Percentiles rank a stretch among this genome's conserved stretches.
phyloP scores from a whole-genome alignment of 2,888 invertebrate species.

The Osmoderma eremita region DNA sequence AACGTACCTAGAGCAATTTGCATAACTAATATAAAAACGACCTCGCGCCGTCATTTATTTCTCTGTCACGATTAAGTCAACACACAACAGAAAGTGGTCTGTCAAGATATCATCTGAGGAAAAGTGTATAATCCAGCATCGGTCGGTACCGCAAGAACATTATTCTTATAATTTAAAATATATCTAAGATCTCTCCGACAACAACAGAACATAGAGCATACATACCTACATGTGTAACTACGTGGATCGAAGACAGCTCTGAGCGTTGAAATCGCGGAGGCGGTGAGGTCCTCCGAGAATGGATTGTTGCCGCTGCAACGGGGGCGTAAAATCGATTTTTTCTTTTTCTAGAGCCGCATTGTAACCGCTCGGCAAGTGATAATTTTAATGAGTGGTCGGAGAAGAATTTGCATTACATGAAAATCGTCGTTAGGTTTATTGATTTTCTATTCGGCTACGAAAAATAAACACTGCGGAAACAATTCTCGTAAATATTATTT shows the following conservation, averaged over 20 bases:
- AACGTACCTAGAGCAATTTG: constrained; percentile 11
- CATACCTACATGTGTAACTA: constrained; percentile 20
- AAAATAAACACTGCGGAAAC: constrained; percentile 6
- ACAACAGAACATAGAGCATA: constrained; percentile 14
- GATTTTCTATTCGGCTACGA: constrained; percentile 2
- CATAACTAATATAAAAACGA: constrained; percentile 30
- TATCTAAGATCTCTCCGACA: constrained; percentile 27
- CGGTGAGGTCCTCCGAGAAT: constrained; percentile 19
- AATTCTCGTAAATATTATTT: constrained; percentile 13
- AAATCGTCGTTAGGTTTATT: constrained; percentile 8
- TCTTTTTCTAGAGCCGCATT: not conserved
- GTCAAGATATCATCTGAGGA: constrained; percentile 27
- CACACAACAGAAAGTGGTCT: constrained; percentile 26
- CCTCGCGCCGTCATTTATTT: constrained; percentile 11
- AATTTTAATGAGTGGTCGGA: constrained; percentile 26
- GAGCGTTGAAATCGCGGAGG: constrained; percentile 30
- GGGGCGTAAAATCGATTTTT: constrained; percentile 26
- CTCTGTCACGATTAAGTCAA: constrained; percentile 33
- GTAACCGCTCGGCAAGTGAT: constrained; percentile 17
- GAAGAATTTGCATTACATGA: constrained; percentile 20
- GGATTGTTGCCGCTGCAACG: constrained; percentile 24
- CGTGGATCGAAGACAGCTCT: constrained; percentile 19
- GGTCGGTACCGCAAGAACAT: constrained; percentile 7
- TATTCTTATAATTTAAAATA: constrained; percentile 33
- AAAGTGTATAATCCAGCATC: constrained; percentile 21